Conservation (phyloP, 1,140 invertebrate species). For the Trissolcus basalis region DNA sequence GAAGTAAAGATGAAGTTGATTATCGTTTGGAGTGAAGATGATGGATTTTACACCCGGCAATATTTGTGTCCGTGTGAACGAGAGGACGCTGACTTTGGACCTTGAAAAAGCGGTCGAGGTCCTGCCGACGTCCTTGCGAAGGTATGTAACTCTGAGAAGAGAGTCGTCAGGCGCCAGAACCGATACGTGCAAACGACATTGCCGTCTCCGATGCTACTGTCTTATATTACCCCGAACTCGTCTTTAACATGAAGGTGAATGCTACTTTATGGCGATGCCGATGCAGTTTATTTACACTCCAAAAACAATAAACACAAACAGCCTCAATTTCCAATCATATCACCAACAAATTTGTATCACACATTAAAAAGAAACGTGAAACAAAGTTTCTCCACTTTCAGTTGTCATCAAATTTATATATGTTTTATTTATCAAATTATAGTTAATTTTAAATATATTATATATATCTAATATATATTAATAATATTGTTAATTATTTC, state of each 20-base stretch:
- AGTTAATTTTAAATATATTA: too few relatives aligned
- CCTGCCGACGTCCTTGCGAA: constrained; percentile 58
- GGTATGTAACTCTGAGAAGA: constrained; percentile 52
- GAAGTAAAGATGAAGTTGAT: too few relatives aligned
- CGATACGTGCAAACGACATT: constrained; percentile 44
- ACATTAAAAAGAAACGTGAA: too few relatives aligned
- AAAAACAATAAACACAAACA: neutral
- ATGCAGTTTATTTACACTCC: neutral
- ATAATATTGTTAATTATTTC: too few relatives aligned
- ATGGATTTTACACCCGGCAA: neutral
- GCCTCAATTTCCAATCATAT: neutral
- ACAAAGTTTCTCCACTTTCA: too few relatives aligned
- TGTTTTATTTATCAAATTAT: too few relatives aligned
- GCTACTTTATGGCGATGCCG: constrained; percentile 21
- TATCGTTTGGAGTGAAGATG: too few relatives aligned
- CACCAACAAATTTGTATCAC: neutral
- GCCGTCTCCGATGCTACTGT: constrained; percentile 45
- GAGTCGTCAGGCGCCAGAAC: constrained; percentile 36
- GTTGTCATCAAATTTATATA: too few relatives aligned
- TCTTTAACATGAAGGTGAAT: constrained; percentile 31
- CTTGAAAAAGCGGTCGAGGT: constrained; percentile 60
- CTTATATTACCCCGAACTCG: constrained; percentile 42
- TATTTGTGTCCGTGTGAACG: constrained; percentile 11
- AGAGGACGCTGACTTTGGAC: constrained; percentile 57
- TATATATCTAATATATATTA: too few relatives aligned